A percentile compares a stretch with the other conserved stretches of the same genome.
phyloP scores from a whole-genome alignment of 2,797 vertebrate genomes.

The Chrysocyon brachyurus region DNA sequence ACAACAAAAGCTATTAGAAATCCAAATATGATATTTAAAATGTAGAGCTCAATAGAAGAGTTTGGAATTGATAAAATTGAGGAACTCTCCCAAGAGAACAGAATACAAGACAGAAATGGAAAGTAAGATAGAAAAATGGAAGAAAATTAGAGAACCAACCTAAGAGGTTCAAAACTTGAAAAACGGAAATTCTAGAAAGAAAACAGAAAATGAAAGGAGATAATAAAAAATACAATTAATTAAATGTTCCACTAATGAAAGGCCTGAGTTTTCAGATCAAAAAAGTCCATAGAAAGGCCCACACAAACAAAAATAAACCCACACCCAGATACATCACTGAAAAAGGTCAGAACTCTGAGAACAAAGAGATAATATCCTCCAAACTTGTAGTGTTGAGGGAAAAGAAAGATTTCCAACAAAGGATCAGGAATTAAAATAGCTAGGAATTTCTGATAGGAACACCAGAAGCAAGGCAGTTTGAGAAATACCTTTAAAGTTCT shows the following conservation, averaged over 20 bases:
- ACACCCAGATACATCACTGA: neutral
- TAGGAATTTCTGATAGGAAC: neutral
- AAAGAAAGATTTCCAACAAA: neutral
- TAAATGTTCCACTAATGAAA: slow-evolving; percentile 12
- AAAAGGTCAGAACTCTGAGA: neutral
- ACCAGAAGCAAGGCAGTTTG: neutral
- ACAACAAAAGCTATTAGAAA: neutral
- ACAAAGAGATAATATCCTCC: neutral
- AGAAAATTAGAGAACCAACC: neutral
- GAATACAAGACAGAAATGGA: slow-evolving; percentile 15
- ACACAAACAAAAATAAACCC: neutral
- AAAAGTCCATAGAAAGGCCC: neutral
- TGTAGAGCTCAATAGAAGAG: neutral
- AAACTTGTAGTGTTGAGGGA: neutral
- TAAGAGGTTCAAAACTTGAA: neutral
- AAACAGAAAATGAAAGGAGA: neutral
- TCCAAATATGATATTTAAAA: neutral
- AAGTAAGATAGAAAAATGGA: neutral
- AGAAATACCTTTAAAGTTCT: neutral
- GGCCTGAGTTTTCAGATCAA: neutral
- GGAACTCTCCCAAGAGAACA: slow-evolving; percentile 14
- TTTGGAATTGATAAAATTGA: slow-evolving; percentile 37
- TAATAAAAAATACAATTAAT: neutral
- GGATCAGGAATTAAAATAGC: neutral
- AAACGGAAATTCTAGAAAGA: neutral